phyloP scores from a whole-genome alignment of 2,888 invertebrate species.

The Plagiodera versicolora region DNA sequence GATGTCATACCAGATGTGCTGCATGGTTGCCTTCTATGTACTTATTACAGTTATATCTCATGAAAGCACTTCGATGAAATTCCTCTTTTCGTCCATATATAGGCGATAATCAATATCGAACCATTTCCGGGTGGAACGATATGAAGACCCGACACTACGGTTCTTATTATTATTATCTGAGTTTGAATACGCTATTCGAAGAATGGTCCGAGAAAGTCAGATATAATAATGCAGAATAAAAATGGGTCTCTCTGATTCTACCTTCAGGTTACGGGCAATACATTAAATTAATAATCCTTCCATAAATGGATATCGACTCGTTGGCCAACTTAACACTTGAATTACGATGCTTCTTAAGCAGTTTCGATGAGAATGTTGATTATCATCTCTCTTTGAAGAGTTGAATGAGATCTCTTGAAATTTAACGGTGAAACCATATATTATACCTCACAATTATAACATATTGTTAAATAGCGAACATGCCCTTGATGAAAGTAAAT shows the following conservation, averaged over 20 bases:
- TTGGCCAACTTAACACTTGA: conserved; percentile 14
- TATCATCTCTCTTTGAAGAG: background rate
- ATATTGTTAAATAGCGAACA: too few species aligned
- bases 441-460: too few species aligned
- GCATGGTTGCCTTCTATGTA: background rate
- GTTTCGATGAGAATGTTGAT: background rate
- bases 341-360: conserved; percentile 9
- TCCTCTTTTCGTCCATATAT: background rate
- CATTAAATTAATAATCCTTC: conserved; percentile 13
- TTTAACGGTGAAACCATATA: too few species aligned
- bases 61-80: background rate
- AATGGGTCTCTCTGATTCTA: conserved; percentile 5
- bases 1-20: background rate
- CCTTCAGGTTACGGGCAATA: conserved; percentile 4
- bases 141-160: background rate
- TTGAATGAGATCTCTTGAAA: too few species aligned
- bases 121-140: background rate
- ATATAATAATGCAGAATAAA: background rate
- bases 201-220: conserved; percentile 9
- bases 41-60: background rate
- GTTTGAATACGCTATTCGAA: background rate
- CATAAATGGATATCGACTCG: conserved; percentile 11
- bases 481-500: too few species aligned
- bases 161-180: background rate
- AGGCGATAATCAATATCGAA: background rate